Base-by-base conservation (phyloP, 2,888 invertebrate species). In the Thumatha senex region DNA sequence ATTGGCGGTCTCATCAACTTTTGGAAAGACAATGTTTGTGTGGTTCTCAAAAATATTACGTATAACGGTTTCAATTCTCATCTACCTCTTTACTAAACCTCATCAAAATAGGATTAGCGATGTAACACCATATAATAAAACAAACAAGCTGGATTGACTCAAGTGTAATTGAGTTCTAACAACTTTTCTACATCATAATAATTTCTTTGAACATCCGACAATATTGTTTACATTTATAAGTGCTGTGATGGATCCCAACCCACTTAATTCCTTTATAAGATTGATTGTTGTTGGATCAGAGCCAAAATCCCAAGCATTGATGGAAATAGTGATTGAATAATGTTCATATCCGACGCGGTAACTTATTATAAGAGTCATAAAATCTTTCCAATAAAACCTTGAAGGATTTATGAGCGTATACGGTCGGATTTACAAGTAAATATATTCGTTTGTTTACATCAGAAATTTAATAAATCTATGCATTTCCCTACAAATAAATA, bases 251-350 rank as follows among this genome's bases (percentile, higher is more conserved):
- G 12, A 18, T n/a, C 7, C 35, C 24, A 13, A 24, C 35, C 24
- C 13, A 35, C 13, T 18, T 33, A 13, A 29, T 44, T 14, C 34
- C 44, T 34, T 44, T 24, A 44, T 35, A 13, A 13, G 44, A 49
- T 38, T 56, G 46, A 57, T 58, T 51, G 54, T 44, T 43, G 34
- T 45, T 67, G 66, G 63, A 40, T 10, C 29, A 8, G 11, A 15
- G 58, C 59, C 66, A 67, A 58, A 31, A 35, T 53, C 49, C 40
- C 11, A 44, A 44, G 13, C 29, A 45, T 35, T 39, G 57, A 54
- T 51, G 61, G 53, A 49, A 61, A 41, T 47, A 46, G 36, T 54
- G 47, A 57, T 57, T 58, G 61, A 58, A 54, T 40, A 51, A 38
- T 52, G 55, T 46, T 45, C 41, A 56, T 56, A 58, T 58, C 56